Evolutionary conservation across 2,888 invertebrate species (phyloP).

Genomic region (Onchidella celtica): DNA sequence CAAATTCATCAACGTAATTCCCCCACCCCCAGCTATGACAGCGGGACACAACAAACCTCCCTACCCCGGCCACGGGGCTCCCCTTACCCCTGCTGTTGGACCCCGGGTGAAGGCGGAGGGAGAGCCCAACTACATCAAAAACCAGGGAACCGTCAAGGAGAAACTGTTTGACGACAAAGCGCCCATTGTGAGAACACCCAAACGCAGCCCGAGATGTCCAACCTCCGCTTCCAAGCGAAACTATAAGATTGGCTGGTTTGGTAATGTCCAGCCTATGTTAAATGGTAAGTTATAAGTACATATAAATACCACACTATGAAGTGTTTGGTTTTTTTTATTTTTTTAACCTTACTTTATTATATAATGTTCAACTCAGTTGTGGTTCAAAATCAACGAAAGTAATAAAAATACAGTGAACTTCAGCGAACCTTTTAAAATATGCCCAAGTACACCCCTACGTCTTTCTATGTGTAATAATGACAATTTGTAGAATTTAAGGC

Average conservation of each 20-base stretch:
- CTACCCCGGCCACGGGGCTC: slow-evolving; percentile 27
- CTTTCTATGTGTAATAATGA: too few relatives aligned
- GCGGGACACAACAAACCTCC: slow-evolving; percentile 10
- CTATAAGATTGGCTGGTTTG: slow-evolving; percentile 62
- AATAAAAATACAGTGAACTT: too few relatives aligned
- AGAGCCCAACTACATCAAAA: slow-evolving; percentile 57
- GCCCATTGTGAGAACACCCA: slow-evolving; percentile 43
- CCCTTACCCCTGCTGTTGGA: slow-evolving; percentile 43
- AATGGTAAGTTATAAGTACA: slow-evolving; percentile 49
- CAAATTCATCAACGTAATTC: too few relatives aligned
- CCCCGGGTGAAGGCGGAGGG: slow-evolving; percentile 65
- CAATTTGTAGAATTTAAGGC: too few relatives aligned
- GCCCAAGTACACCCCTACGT: too few relatives aligned
- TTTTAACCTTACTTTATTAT: too few relatives aligned
- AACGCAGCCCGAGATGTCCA: slow-evolving; percentile 64
- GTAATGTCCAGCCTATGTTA: slow-evolving; percentile 60
- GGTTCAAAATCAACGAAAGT: too few relatives aligned
- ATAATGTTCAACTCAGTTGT: too few relatives aligned
- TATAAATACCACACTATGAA: neutral
- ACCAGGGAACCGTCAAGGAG: slow-evolving; percentile 62
- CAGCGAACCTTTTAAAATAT: too few relatives aligned
- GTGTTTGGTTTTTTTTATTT: neutral
- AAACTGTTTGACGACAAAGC: slow-evolving; percentile 50
- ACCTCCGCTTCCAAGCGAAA: slow-evolving; percentile 60
- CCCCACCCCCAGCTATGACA: slow-evolving; percentile 4